Percentiles rank a stretch among this genome's conserved stretches.
Evolutionary conservation across 2,888 invertebrate genomes (phyloP).

Genomic region (Melolontha melolontha): DNA sequence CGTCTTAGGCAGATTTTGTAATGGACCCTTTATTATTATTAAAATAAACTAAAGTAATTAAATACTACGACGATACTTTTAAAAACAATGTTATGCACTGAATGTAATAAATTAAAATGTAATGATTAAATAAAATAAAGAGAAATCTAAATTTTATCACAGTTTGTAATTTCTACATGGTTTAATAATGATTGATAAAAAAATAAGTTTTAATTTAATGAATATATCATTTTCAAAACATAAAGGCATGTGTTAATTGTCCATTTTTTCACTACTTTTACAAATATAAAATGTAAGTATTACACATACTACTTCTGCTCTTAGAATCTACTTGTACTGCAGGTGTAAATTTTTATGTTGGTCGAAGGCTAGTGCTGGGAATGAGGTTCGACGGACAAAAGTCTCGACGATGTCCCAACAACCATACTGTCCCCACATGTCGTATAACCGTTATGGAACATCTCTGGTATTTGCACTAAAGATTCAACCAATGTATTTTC

Average conservation of each 20-base stretch:
- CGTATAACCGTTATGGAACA: constrained; percentile 67
- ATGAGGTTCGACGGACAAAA: constrained; percentile 50
- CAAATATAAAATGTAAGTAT: constrained; percentile 11
- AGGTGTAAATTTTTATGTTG: constrained; percentile 37
- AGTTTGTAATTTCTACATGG: no score
- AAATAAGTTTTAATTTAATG: constrained; percentile 6
- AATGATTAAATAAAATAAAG: no score
- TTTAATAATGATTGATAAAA: constrained; percentile 7
- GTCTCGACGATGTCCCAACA: constrained; percentile 49
- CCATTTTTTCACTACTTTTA: neutral
- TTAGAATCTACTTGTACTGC: constrained; percentile 43
- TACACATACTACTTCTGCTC: constrained; percentile 40
- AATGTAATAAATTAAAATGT: no score
- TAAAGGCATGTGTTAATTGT: constrained; percentile 9
- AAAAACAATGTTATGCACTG: no score
- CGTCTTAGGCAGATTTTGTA: no score
- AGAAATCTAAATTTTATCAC: no score
- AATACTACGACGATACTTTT: no score
- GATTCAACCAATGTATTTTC: constrained; percentile 68
- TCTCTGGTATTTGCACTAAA: constrained; percentile 66
- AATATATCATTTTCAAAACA: constrained; percentile 26
- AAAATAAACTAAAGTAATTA: no score
- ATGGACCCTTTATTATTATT: no score
- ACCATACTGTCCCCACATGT: constrained; percentile 61
- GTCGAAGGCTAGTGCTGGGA: constrained; percentile 43